These are phyloP conservation scores for Microctonus hyperodae DNA, from an alignment of 2,888 invertebrate genomes.

Conservation along the genomic window DNA sequence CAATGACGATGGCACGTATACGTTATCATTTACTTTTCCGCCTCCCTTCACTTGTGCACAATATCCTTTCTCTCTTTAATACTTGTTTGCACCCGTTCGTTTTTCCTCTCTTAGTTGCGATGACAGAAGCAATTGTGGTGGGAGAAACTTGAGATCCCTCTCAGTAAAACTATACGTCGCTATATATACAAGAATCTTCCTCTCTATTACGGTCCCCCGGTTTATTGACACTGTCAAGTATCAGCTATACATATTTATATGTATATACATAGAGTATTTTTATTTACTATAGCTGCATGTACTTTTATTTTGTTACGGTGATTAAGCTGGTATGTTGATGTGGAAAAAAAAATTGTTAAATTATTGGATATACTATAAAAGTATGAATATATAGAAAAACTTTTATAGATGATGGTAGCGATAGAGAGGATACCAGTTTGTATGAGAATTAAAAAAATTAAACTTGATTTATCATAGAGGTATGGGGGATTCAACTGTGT, in stretches of 20 bases:
- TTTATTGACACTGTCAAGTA: neutral
- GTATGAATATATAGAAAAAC: slow-evolving; percentile 5
- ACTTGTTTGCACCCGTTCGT: neutral
- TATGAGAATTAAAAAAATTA: neutral
- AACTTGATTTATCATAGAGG: slow-evolving; percentile 5
- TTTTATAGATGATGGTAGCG: neutral
- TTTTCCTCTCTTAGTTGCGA: slow-evolving; percentile 36
- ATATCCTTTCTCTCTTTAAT: neutral
- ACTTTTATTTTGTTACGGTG: neutral
- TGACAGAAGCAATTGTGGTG: slow-evolving; percentile 34
- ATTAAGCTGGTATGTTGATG: neutral
- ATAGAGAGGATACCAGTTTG: slow-evolving; percentile 18
- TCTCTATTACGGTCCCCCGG: slow-evolving; percentile 14
- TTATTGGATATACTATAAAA: neutral
- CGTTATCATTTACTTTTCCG: slow-evolving; percentile 20
- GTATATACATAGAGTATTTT: neutral
- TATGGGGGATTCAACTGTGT: neutral
- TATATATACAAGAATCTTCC: slow-evolving; percentile 11
- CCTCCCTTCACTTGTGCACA: slow-evolving; percentile 37
- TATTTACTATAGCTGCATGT: neutral
- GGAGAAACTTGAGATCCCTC: neutral
- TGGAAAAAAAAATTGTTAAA: neutral
- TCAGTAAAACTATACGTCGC: neutral
- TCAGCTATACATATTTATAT: neutral
- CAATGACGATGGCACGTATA: neutral